Percentiles rank a stretch among this genome's conserved stretches.
Conservation (phyloP, 92 coral and sea anemone genomes). For the Isaurus tuberculatus region DNA sequence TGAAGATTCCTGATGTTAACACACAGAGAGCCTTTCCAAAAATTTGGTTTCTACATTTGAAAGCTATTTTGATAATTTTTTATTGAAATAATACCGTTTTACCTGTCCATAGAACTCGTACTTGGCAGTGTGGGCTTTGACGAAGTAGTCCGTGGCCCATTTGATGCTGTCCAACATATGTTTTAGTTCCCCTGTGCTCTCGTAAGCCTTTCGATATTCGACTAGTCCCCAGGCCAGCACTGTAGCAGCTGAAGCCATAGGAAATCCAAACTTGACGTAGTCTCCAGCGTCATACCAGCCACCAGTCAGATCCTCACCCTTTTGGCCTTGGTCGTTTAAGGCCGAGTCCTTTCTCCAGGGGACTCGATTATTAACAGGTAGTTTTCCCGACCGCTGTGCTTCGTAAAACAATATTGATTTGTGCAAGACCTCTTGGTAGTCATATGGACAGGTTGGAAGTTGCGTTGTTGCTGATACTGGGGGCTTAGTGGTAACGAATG, state of each 20-base stretch:
- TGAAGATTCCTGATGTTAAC: too few relatives aligned
- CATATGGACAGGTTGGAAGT: conserved; percentile 30
- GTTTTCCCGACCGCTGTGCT: conserved; percentile 94
- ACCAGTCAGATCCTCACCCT: conserved; percentile 87
- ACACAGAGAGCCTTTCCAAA: background rate
- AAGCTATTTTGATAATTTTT: too few relatives aligned
- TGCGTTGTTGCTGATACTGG: conserved; percentile 36
- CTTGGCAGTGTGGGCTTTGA: conserved; percentile 84
- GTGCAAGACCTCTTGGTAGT: conserved; percentile 76
- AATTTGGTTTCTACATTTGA: background rate
- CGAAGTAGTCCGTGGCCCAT: conserved; percentile 94
- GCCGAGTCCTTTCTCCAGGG: conserved; percentile 95
- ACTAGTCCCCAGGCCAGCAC: conserved; percentile 90
- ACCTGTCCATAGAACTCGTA: conserved; percentile 93
- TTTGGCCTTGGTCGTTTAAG: conserved; percentile 66
- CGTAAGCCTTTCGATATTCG: conserved; percentile 77
- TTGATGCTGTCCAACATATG: conserved; percentile 75
- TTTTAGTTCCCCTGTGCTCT: conserved; percentile 77
- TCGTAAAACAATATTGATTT: conserved; percentile 93
- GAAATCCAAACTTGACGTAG: conserved; percentile 94
- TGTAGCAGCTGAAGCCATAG: conserved; percentile 92
- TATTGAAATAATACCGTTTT: conserved; percentile 40
- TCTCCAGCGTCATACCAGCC: conserved; percentile 98
- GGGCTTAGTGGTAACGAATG: background rate
- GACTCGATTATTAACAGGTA: conserved; percentile 82